phyloP scores from a whole-genome alignment of 2,797 vertebrate genomes.

The Callimico goeldii region DNA sequence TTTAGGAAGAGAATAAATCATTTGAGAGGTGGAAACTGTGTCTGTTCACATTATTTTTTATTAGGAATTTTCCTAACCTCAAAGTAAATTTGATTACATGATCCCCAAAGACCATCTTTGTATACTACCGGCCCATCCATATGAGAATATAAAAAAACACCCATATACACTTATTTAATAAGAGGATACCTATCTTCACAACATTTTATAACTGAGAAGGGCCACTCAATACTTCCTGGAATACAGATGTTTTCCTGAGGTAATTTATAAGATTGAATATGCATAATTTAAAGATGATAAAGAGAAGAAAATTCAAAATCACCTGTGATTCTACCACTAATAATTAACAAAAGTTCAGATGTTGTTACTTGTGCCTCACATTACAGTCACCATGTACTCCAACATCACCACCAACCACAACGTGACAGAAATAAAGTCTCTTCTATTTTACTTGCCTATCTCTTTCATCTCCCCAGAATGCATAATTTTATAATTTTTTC shows the following conservation, averaged over 20 bases:
- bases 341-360: constrained; percentile 1
- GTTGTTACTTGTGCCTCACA: background rate
- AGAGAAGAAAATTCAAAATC: background rate
- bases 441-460: background rate
- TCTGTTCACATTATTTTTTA: background rate
- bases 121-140: background rate
- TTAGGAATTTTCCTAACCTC: background rate
- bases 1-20: background rate
- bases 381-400: background rate
- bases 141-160: background rate
- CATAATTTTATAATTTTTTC: background rate
- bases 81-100: background rate
- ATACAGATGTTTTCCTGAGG: background rate
- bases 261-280: background rate
- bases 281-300: background rate
- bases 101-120: background rate
- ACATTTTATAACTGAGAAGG: background rate
- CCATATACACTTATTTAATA: background rate
- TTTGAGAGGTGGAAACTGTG: background rate
- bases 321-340: background rate
- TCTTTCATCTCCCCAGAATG: background rate
- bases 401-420: background rate
- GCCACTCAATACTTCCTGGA: background rate
- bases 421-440: background rate
- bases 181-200: background rate